These are phyloP conservation scores for Xiphophorus hellerii DNA, from an alignment of 2,113 vertebrate genomes.

Conservation along the genomic window DNA sequence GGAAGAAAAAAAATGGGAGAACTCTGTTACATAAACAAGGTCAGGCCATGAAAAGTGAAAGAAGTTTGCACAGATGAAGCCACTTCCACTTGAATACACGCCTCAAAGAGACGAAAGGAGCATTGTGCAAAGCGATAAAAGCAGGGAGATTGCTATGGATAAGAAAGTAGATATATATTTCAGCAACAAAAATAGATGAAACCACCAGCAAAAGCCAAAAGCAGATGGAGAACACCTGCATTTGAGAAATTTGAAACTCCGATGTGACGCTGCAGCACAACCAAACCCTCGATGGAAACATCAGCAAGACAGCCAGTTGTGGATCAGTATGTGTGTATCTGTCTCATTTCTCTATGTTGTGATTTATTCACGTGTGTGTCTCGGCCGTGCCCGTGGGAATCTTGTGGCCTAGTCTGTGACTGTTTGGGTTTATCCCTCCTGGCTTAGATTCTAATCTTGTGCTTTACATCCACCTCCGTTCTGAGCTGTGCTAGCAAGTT, in stretches of 20 bases:
- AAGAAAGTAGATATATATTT: not conserved
- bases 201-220: constrained; percentile 49
- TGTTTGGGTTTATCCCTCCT: constrained; percentile 14
- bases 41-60: too few species aligned
- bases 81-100: too few species aligned
- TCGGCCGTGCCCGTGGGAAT: not conserved
- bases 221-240: constrained; percentile 54
- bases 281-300: constrained; percentile 47
- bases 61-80: too few species aligned
- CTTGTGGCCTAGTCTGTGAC: not conserved
- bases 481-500: constrained; percentile 5
- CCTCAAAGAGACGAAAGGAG: too few species aligned
- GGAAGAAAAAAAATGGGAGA: too few species aligned
- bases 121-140: too few species aligned
- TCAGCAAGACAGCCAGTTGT: constrained; percentile 35
- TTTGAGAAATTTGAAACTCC: constrained; percentile 31
- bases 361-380: constrained; percentile 37
- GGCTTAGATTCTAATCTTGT: constrained; percentile 21
- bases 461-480: not conserved
- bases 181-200: not conserved
- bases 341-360: constrained; percentile 25
- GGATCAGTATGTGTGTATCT: not conserved
- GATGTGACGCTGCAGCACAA: constrained; percentile 57
- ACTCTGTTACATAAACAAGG: too few species aligned
- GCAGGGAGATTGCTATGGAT: too few species aligned